A percentile compares a stretch with the other conserved stretches of the same genome.
These are phyloP conservation scores for Atractosteus spatula DNA, from an alignment of 2,113 vertebrate species.

Conservation along the genomic window DNA sequence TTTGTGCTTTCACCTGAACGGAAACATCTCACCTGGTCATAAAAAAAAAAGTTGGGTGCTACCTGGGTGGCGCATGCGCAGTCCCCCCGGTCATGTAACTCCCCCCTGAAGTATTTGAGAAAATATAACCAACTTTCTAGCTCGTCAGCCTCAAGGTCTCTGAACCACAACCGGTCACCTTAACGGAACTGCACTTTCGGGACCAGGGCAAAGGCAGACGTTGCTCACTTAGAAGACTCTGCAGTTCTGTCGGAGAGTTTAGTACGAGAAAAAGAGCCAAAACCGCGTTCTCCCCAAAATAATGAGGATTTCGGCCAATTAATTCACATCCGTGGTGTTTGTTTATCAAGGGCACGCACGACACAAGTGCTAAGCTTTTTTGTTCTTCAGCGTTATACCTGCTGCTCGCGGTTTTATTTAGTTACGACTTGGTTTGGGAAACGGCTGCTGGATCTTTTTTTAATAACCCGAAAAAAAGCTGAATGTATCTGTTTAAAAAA, in stretches of 20 bases:
- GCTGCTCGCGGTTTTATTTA: too few species aligned
- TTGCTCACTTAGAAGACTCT: not conserved
- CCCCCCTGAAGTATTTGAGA: not conserved
- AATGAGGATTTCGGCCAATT: too few species aligned
- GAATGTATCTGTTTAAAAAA: too few species aligned
- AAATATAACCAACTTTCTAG: constrained; percentile 37
- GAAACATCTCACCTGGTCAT: constrained; percentile 90
- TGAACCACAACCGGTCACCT: not conserved
- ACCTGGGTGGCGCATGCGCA: constrained; percentile 91
- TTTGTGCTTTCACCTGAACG: constrained; percentile 80
- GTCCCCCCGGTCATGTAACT: constrained; percentile 58
- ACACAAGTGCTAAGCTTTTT: too few species aligned
- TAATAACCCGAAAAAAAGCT: too few species aligned
- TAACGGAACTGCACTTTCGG: not conserved
- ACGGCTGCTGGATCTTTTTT: too few species aligned
- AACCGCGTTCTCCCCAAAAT: too few species aligned
- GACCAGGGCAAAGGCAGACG: not conserved
- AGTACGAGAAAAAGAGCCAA: too few species aligned
- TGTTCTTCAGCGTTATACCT: too few species aligned
- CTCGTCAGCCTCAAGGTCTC: not conserved
- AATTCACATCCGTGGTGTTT: too few species aligned
- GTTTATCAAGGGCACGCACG: too few species aligned
- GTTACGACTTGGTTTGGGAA: too few species aligned
- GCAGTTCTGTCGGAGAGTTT: not conserved
- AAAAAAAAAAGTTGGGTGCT: constrained; percentile 69